Evolutionary conservation across 2,797 vertebrate species (phyloP), one percentile per base, ranked within the genome.

Genomic region (Micropoecilia bifurca): DNA sequence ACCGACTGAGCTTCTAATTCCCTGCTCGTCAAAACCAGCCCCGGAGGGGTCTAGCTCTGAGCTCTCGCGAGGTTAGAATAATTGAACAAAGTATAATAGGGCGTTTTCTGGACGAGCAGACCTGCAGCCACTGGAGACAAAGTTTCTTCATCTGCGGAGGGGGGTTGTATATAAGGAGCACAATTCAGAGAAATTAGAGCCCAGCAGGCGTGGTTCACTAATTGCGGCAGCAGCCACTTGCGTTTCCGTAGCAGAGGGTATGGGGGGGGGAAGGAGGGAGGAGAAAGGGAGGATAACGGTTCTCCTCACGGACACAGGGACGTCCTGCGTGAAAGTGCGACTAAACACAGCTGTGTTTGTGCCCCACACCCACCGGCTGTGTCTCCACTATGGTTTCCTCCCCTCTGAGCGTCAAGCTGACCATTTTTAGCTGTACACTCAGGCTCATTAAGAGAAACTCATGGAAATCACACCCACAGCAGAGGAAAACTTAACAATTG

Each of bases 281-380:
- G 14, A 72, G 75, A 69, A 76, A 80, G 82, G 76, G 66, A 22
- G 77, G 77, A 85, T 83, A 80, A 87, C 78, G 69, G 90, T 79
- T 16, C 74, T 88, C 80, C 82, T 76, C 81, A 78, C 83, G 73
- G 84, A 85, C 84, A 82, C 78, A 81, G 83, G 89, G 77, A 86
- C 84, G 90, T 85, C 80, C 87, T 80, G 83, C 14, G 85, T n/a
- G 79, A 90, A 87, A 83, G 88, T 93, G 84, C 89, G 76, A 90
- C 89, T 61, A 81, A 89, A 83, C 79, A 90, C 92, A 93, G 94
- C 94, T 94, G 92, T 92, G 90, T 94, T 89, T 94, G 83, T 90
- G 78, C 74, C 48, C 77, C 83, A 83, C 48, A 75, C 80, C 33
- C 71, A 50, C 78, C 75, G 28, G 25, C 80, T 83, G 82, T 74